A percentile compares a stretch with the other conserved stretches of the same genome.
phyloP scores from a whole-genome alignment of 2,113 vertebrate species.

The Climacteris rufus region DNA sequence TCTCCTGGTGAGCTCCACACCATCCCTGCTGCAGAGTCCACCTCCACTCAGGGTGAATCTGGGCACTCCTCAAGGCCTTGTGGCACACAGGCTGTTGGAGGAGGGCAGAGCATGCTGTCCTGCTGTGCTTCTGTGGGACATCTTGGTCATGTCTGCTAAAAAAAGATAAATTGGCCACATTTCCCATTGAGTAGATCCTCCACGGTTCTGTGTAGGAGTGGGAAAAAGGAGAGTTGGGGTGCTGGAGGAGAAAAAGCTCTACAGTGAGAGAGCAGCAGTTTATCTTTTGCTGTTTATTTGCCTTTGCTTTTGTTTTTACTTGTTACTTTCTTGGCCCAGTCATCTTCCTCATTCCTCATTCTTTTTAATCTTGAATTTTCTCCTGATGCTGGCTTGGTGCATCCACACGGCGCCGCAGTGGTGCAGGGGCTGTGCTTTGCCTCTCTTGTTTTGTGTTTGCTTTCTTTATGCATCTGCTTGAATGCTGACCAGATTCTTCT shows the following conservation, averaged over 20 bases:
- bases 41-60: accelerated
- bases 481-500: background rate
- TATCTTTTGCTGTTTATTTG: background rate
- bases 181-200: background rate
- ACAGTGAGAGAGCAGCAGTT: background rate
- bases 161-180: background rate
- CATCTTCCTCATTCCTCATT: background rate
- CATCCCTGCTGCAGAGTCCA: background rate
- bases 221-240: background rate
- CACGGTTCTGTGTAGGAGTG: accelerated
- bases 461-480: background rate
- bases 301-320: background rate
- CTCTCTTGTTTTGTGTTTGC: background rate
- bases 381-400: accelerated
- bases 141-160: background rate
- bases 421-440: background rate
- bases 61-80: background rate
- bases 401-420: accelerated
- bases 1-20: background rate
- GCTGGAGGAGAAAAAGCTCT: background rate
- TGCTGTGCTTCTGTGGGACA: background rate
- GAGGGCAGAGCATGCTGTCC: background rate
- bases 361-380: background rate
- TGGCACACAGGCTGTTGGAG: background rate
- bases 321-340: background rate